Base-by-base conservation (phyloP, 2,113 vertebrate genomes). In the Microcebus murinus region DNA sequence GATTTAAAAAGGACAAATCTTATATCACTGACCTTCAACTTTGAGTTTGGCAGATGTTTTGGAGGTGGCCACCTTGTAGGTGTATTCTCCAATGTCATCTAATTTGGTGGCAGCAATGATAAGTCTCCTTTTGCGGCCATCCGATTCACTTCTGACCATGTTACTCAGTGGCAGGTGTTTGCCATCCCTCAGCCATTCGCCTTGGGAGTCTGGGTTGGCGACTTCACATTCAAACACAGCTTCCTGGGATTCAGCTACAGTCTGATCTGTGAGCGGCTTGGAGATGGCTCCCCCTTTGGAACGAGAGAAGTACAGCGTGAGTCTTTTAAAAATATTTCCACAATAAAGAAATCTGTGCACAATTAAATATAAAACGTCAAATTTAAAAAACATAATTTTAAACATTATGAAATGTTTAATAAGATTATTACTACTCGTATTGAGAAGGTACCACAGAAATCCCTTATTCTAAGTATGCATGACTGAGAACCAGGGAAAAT, bases 221-320 rank as follows among this genome's bases (percentile, higher is more conserved):
- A 99, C 99, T 94, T 99, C 99, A 97, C 99, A 99, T 97, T 99
- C 99, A 84, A 99, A 98, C 95, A 99, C 97, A 71, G 99, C 99
- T 80, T 97, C 98, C 98, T 99, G 99, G 59, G 99, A 99, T 95
- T 99, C 99, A 0, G 99, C 99, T 42, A 99, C 99, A 0, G 98
- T 99, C 92, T 99, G 98, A 65, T 99, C 99, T 90, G 99, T 98
- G 87, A 99, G 99, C 45, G 99, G 99, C 63, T 99, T 99, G 63
- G 99, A 99, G 98, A 99, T 99, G 94, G 99, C 99, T 0, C 99
- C 99, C 1, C 99, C 99, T 99, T 94, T 87, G 86, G 67, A 42
- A 52, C 71, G 98, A 87, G 11, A 97, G 79, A 97, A 97, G 10
- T 10, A 85, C 1, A 3, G 8, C 2, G 81, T 97, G 74, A 97